These are phyloP conservation scores for Geotrupes spiniger DNA, from an alignment of 2,888 invertebrate genomes.

Conservation along the genomic window DNA sequence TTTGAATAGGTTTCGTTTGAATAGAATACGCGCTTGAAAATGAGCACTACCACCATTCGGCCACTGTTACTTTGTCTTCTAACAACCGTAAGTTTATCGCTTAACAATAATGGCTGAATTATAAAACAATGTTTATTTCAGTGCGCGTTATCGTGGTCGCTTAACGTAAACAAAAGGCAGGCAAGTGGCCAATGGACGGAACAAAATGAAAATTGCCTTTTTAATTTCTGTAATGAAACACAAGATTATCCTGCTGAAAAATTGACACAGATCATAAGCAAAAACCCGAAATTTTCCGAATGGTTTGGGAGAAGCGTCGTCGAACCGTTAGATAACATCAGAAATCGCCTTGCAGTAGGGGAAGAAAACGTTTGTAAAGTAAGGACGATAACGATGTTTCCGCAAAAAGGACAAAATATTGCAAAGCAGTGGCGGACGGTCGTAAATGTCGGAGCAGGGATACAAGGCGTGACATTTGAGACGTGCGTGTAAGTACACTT, in stretches of 20 bases:
- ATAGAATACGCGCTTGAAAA: too few species aligned
- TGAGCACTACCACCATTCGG: too few species aligned
- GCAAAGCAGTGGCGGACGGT: conserved; percentile 6
- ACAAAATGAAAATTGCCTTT: conserved; percentile 12
- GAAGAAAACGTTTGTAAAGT: conserved; percentile 9
- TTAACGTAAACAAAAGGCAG: too few species aligned
- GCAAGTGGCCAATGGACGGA: too few species aligned
- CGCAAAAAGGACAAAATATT: conserved; percentile 6
- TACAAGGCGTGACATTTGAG: conserved; percentile 10
- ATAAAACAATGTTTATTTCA: too few species aligned
- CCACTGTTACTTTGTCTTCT: too few species aligned
- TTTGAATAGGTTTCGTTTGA: too few species aligned
- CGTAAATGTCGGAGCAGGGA: conserved; percentile 4
- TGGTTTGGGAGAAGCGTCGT: conserved; percentile 23
- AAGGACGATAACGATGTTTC: background rate
- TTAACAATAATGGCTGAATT: too few species aligned
- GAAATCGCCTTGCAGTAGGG: background rate
- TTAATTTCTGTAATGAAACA: conserved; percentile 19
- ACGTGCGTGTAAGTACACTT: conserved; percentile 9
- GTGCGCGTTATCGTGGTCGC: too few species aligned
- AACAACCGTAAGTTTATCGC: too few species aligned
- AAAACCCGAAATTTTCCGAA: conserved; percentile 6
- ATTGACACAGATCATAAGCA: conserved; percentile 12
- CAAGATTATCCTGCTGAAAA: conserved; percentile 15
- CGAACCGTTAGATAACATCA: conserved; percentile 4